Evolutionary conservation across 53 echinoderm and acorn worm genomes (phyloP), one percentile per base, ranked within the genome.

Genomic region (Paracentrotus lividus): DNA sequence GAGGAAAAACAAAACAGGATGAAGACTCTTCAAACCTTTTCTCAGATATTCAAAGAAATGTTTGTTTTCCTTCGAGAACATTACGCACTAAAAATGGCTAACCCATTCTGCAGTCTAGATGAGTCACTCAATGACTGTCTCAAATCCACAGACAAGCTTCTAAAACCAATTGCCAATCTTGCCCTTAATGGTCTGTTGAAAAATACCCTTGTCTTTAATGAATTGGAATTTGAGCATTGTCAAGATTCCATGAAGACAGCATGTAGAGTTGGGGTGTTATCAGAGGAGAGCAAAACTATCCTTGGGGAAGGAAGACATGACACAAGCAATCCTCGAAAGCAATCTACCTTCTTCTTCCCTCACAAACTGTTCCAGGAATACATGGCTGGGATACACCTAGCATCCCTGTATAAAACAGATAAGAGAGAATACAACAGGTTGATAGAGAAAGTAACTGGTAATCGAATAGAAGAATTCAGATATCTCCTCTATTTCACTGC

Each of bases 11-110:
- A n/a, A n/a, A n/a, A n/a, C n/a, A n/a, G n/a, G n/a, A n/a, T n/a
- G n/a, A n/a, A n/a, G n/a, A n/a, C n/a, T n/a, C n/a, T n/a, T n/a
- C n/a, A n/a, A n/a, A n/a, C n/a, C n/a, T n/a, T n/a, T n/a, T n/a
- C n/a, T 8, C 47, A 47, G 18, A 44, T 85, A 49, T 43, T 85
- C 43, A 42, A 85, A 4, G 85, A 85, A 85, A 85, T 85, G 85
- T 44, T 45, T 47, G 8, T 2, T 5, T 85, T 85, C 49, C 8
- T 47, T 2, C 10, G 49, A 18, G 43, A 42, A 23, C 49, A 47
- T 47, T 85, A 85, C 18, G 49, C 49, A 5, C 61, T 60, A 24
- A 85, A 85, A n/a, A 60, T 6, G 61, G 23, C 5, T 24, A 60
- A 3, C 3, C 16, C 4, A 6, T 60, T n/a, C 12, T 4, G 13